Conservation (phyloP, 1,140 invertebrate genomes). For the Vanessa atalanta region DNA sequence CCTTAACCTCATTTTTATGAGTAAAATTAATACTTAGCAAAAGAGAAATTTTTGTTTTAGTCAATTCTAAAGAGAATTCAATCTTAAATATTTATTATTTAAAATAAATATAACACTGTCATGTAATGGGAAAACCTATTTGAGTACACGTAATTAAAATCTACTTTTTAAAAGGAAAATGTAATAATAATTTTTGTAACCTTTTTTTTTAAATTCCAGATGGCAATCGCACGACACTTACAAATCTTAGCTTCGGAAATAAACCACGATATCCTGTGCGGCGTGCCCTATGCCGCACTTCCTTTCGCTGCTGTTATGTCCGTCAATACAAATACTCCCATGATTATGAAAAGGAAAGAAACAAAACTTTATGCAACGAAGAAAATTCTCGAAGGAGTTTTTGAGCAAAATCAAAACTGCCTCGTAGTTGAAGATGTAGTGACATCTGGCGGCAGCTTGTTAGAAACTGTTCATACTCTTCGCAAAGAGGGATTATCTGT, state of each 20-base stretch:
- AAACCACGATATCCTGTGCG: conserved; percentile 88
- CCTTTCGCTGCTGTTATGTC: conserved; percentile 94
- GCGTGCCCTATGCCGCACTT: conserved; percentile 97
- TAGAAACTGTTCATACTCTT: conserved; percentile 92
- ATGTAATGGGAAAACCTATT: no score
- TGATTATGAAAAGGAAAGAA: conserved; percentile 95
- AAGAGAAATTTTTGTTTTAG: no score
- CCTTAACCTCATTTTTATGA: no score
- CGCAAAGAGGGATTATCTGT: conserved; percentile 87
- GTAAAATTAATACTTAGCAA: no score
- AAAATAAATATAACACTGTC: no score
- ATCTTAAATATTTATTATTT: no score
- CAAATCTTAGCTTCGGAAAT: conserved; percentile 54
- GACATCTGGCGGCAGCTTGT: conserved; percentile 94
- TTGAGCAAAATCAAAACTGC: conserved; percentile 88
- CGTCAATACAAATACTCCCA: conserved; percentile 87
- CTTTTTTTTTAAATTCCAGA: conserved; percentile 41
- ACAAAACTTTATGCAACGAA: conserved; percentile 97
- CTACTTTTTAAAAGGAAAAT: no score
- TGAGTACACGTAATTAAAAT: no score
- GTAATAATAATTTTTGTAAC: neutral
- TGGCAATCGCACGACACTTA: conserved; percentile 57
- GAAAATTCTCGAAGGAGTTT: conserved; percentile 96
- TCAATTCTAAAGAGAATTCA: no score
- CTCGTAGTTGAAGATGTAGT: conserved; percentile 98